Conservation (phyloP, 1,140 invertebrate species). For the Nephotettix cincticeps region DNA sequence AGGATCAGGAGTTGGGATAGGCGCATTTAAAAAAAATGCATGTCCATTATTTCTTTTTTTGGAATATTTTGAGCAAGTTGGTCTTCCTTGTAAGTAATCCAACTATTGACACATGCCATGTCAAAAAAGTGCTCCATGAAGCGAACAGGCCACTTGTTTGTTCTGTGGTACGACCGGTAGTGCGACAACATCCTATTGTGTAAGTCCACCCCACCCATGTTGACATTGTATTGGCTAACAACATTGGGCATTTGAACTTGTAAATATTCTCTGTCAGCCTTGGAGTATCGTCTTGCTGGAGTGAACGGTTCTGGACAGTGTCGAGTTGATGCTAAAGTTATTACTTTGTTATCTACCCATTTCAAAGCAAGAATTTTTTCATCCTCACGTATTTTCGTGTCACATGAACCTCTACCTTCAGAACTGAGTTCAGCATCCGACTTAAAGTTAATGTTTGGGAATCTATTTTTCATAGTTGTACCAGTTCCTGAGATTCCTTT, state of each 20-base stretch:
- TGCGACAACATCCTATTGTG: no score
- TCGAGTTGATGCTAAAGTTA: slow-evolving; percentile 8
- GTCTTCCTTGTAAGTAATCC: slow-evolving; percentile 20
- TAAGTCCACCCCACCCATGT: no score
- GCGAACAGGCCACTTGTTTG: slow-evolving; percentile 15
- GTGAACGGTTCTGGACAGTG: no score
- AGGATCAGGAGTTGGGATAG: no score
- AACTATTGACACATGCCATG: no score
- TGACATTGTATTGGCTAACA: no score
- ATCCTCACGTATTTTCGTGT: background rate
- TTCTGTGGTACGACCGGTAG: slow-evolving; percentile 27
- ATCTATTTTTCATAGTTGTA: slow-evolving; percentile 17
- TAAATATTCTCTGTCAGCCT: background rate
- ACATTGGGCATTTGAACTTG: slow-evolving; percentile 8
- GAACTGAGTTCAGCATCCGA: no score
- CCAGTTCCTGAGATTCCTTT: no score
- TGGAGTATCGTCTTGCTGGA: no score
- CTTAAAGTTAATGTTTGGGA: slow-evolving; percentile 21
- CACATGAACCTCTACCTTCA: no score
- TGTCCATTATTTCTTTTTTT: slow-evolving; percentile 14
- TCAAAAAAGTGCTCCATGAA: slow-evolving; percentile 20
- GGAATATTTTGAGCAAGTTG: no score
- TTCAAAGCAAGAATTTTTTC: slow-evolving; percentile 11
- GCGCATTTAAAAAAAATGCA: slow-evolving; percentile 19
- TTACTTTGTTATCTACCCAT: slow-evolving; percentile 24